Evolutionary conservation across 2,888 invertebrate genomes (phyloP).

Genomic region (Eretmocerus hayati): DNA sequence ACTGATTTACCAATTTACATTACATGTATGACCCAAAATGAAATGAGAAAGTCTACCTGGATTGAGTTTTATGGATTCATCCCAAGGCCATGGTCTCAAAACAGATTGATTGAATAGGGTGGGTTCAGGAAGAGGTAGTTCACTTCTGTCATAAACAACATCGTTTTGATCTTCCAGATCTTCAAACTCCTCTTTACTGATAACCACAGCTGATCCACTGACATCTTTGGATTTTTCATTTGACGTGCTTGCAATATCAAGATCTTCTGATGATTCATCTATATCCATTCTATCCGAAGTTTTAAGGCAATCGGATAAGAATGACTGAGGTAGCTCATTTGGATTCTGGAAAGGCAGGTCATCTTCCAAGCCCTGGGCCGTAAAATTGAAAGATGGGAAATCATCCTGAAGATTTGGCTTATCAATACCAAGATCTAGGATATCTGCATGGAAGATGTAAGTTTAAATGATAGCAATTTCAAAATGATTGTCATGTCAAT

Average conservation of each 20-base stretch:
- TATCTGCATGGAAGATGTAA: too few relatives aligned
- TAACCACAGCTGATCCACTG: slow-evolving; percentile 6
- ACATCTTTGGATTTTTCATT: slow-evolving; percentile 8
- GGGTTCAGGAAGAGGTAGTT: slow-evolving; percentile 26
- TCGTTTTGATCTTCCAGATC: slow-evolving; percentile 18
- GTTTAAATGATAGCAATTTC: neutral
- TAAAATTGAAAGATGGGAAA: slow-evolving; percentile 15
- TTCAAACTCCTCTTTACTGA: slow-evolving; percentile 7
- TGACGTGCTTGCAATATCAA: neutral
- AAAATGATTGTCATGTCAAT: too few relatives aligned
- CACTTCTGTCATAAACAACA: slow-evolving; percentile 24
- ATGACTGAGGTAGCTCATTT: slow-evolving; percentile 7
- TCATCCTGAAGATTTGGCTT: slow-evolving; percentile 13
- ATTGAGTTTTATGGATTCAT: slow-evolving; percentile 24
- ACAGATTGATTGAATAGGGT: slow-evolving; percentile 42
- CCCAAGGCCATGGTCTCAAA: slow-evolving; percentile 49
- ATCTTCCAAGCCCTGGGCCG: slow-evolving; percentile 4
- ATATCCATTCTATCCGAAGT: neutral
- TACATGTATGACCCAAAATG: too few relatives aligned
- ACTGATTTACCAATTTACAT: neutral
- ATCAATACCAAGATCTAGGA: slow-evolving; percentile 18
- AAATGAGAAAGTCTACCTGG: too few relatives aligned
- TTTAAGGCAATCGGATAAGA: slow-evolving; percentile 7
- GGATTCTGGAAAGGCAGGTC: slow-evolving; percentile 8
- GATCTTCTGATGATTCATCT: neutral